phyloP scores from a whole-genome alignment of 2,113 vertebrate species.

The Menidia beryllina region DNA sequence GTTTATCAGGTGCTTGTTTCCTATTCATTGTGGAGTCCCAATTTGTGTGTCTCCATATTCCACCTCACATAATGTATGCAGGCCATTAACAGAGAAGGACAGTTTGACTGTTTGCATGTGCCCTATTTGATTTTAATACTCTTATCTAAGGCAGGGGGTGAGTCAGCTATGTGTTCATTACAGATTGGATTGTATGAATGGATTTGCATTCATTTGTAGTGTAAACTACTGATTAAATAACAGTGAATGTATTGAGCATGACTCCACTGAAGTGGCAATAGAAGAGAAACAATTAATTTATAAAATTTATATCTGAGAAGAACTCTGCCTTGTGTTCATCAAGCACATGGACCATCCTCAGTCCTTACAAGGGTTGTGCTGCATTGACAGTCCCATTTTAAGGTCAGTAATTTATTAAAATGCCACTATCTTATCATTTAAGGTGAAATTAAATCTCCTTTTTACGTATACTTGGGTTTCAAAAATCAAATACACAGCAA shows the following conservation, averaged over 20 bases:
- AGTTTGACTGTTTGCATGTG: not conserved
- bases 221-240: not conserved
- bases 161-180: not conserved
- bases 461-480: not conserved
- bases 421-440: too few species aligned
- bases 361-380: not conserved
- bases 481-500: not conserved
- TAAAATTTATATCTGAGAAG: too few species aligned
- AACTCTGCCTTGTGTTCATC: not conserved
- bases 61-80: not conserved
- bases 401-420: too few species aligned
- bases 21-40: not conserved
- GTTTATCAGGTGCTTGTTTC: not conserved
- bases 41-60: not conserved
- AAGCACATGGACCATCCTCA: not conserved
- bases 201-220: not conserved
- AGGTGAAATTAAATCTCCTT: not conserved
- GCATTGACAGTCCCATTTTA: not conserved
- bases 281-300: too few species aligned
- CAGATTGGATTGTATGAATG: not conserved
- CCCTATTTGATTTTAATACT: not conserved
- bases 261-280: not conserved
- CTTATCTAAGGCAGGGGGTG: not conserved
- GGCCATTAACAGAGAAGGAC: slow-evolving; percentile 7
- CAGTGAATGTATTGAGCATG: not conserved